Base-by-base conservation (phyloP, 2,797 vertebrate species). In the Neosilurus hyrtlii region DNA sequence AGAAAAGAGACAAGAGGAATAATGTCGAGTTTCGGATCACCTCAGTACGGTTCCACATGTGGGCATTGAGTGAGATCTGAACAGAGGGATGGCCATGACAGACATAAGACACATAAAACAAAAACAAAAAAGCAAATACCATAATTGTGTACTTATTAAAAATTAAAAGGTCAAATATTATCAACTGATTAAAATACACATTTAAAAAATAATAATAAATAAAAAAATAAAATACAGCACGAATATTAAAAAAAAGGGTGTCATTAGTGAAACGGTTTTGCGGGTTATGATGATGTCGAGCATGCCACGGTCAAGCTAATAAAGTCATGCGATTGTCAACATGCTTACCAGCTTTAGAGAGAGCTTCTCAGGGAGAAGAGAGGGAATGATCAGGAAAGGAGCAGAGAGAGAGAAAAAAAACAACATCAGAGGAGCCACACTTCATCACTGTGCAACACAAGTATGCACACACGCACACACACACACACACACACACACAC, bases 261-360 rank as follows among this genome's bases (percentile, higher is more conserved):
- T 93, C 92, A 94, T 77, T 76, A 76, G 73, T 76, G 73, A 59
- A 75, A 75, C 4, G 3, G 51, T 56, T 37, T 24, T 6, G 12
- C 11, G 30, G 63, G 65, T 89, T 88, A 89, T 89, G 90, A 88
- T 88, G 90, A 89, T 82, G 90, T 89, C 77, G 80, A 90, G 91
- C 94, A 88, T 91, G 92, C 92, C 89, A 86, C 87, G 87, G 87
- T 91, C 93, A 93, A 92, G 92, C 93, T 86, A 91, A 91, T 89
- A 89, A 37, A 61, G 52, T 87, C 59, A 87, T 91, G 92, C 87
- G 81, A 89, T 90, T 92, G 86, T 89, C 89, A 89, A 94, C 93
- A 94, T 95, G 95, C 95, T 95, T 95, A 95, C 95, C 95, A 95
- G 93, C 93, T 95, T 95, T 89, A 95, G 94, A 94, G 95, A 95